phyloP scores from a whole-genome alignment of 2,797 vertebrate genomes.

The Perodicticus potto region DNA sequence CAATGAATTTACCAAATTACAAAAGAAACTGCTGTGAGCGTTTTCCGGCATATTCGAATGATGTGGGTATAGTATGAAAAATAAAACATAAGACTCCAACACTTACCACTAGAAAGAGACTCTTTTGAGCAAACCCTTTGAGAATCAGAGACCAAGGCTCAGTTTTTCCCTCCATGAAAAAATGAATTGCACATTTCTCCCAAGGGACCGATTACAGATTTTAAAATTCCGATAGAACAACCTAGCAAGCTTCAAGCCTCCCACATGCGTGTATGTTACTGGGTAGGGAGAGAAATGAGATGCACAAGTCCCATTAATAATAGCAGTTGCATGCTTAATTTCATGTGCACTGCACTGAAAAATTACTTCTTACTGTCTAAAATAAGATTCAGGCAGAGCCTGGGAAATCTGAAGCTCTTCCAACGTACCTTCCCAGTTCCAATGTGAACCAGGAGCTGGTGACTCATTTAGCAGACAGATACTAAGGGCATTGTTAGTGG shows the following conservation, averaged over 20 bases:
- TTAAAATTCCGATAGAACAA: constrained; percentile 73
- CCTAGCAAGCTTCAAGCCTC: constrained; percentile 55
- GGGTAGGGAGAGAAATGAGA: not conserved
- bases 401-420: constrained; percentile 67
- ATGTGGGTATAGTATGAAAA: constrained; percentile 58
- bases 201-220: constrained; percentile 75
- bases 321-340: constrained; percentile 78
- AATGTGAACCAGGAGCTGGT: not conserved
- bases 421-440: constrained; percentile 46
- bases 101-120: constrained; percentile 50
- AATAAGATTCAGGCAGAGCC: constrained; percentile 70
- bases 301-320: constrained; percentile 78
- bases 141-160: constrained; percentile 69
- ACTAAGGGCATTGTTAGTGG: not conserved
- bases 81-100: constrained; percentile 46
- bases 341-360: constrained; percentile 78
- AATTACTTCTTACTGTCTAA: constrained; percentile 79
- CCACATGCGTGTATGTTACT: constrained; percentile 52
- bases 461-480: not conserved
- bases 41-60: constrained; percentile 49
- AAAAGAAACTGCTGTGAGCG: constrained; percentile 18
- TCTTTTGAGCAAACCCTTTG: constrained; percentile 57
- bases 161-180: constrained; percentile 71
- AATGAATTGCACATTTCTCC: constrained; percentile 75
- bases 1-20: not conserved